Evolutionary conservation across 2,113 vertebrate species (phyloP).

Genomic region (Mesitornis unicolor): DNA sequence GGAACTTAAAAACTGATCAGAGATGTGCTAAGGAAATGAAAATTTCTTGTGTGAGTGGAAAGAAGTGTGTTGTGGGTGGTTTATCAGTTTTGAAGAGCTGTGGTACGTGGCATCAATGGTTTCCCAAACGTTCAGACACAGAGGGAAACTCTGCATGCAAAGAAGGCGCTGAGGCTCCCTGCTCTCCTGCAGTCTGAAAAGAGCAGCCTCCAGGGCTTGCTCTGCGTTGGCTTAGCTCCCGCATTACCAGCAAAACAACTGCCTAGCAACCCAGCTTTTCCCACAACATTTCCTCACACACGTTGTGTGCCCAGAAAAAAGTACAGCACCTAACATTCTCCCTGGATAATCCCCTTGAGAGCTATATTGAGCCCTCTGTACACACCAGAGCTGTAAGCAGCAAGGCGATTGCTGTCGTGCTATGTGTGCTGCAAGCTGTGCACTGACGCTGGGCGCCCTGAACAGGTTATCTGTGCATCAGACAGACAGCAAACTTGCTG

Average conservation of each 20-base stretch:
- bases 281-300: constrained; percentile 65
- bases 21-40: neutral
- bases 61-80: neutral
- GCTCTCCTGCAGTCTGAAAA: neutral
- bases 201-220: constrained; percentile 1
- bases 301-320: neutral
- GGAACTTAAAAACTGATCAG: neutral
- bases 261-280: constrained; percentile 67
- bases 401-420: neutral
- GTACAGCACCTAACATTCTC: constrained; percentile 2
- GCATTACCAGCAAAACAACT: constrained; percentile 64
- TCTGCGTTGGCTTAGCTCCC: constrained; percentile 43
- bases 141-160: neutral
- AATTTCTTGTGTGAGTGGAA: neutral
- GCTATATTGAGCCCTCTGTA: neutral
- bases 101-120: neutral
- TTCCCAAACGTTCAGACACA: neutral
- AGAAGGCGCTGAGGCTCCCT: neutral
- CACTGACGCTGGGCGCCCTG: neutral
- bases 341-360: neutral
- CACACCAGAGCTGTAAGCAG: neutral
- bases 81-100: neutral
- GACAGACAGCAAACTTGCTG: neutral
- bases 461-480: constrained; percentile 15
- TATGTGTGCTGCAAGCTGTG: neutral